A percentile compares a stretch with the other conserved stretches of the same genome.
phyloP scores from a whole-genome alignment of 2,888 invertebrate species.

The Nowickia ferox region DNA sequence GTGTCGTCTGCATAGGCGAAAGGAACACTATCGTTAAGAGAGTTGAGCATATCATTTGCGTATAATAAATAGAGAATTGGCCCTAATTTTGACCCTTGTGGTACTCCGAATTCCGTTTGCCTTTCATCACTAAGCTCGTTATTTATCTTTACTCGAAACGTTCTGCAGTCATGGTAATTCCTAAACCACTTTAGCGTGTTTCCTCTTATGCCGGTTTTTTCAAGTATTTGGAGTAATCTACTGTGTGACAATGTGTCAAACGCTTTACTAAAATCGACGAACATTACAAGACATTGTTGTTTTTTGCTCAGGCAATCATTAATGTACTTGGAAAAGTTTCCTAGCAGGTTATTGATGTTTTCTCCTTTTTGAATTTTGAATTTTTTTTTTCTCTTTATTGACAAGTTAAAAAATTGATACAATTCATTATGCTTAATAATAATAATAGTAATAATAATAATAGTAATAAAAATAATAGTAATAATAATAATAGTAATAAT shows the following conservation, averaged over 20 bases:
- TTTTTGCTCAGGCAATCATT: background rate
- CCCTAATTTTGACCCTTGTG: conserved; percentile 1
- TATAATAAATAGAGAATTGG: background rate
- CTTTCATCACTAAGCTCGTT: background rate
- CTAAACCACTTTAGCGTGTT: background rate
- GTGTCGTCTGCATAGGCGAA: conserved; percentile 12
- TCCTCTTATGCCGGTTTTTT: background rate
- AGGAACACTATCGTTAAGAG: background rate
- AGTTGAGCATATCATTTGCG: background rate
- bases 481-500: too few species aligned
- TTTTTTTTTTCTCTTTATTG: too few species aligned
- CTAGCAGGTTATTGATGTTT: background rate
- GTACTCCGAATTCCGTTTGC: background rate
- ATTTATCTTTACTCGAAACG: background rate
- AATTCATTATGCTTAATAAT: too few species aligned
- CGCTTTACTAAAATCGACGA: background rate
- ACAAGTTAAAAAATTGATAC: too few species aligned
- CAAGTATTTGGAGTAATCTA: background rate
- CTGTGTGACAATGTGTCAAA: background rate
- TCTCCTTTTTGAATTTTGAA: background rate
- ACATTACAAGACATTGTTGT: background rate
- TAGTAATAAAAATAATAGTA: too few species aligned
- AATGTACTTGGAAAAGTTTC: background rate
- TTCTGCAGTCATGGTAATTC: background rate
- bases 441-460: too few species aligned